Conservation (phyloP, 1,140 invertebrate genomes). For the Halictus rubicundus region DNA sequence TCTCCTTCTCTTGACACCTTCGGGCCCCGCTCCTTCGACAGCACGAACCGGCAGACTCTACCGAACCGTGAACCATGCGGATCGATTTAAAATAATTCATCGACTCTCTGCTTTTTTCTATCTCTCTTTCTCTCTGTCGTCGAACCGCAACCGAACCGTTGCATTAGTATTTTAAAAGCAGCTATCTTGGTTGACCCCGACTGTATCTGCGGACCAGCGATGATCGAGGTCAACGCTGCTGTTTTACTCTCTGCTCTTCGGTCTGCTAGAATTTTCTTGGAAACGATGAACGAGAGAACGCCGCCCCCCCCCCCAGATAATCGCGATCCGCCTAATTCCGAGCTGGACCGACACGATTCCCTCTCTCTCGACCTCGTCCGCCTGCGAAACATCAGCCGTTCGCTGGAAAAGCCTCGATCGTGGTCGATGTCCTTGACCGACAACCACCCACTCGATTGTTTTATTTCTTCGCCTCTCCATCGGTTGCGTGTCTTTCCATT, state of each 20-base stretch:
- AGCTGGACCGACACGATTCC: background rate
- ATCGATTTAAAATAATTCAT: background rate
- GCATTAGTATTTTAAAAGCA: conserved; percentile 21
- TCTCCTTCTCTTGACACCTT: background rate
- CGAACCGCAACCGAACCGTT: background rate
- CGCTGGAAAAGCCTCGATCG: background rate
- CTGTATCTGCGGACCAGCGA: conserved; percentile 1
- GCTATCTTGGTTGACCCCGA: conserved; percentile 27
- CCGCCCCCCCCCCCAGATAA: background rate
- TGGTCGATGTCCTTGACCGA: background rate
- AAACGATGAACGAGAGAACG: background rate
- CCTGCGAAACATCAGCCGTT: too few relatives aligned
- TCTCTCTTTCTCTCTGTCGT: too few relatives aligned
- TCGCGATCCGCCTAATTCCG: conserved; percentile 18
- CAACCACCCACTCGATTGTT: too few relatives aligned
- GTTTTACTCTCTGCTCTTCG: background rate
- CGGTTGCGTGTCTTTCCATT: too few relatives aligned
- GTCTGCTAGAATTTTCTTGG: conserved; percentile 23
- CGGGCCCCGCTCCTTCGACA: background rate
- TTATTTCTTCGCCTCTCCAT: too few relatives aligned
- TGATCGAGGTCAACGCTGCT: conserved; percentile 24
- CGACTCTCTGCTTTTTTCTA: too few relatives aligned
- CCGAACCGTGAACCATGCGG: background rate
- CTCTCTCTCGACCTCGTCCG: too few relatives aligned
- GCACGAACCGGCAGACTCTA: background rate